Base-by-base conservation (phyloP, 2,888 invertebrate genomes). In the Flexamia atlantica region DNA sequence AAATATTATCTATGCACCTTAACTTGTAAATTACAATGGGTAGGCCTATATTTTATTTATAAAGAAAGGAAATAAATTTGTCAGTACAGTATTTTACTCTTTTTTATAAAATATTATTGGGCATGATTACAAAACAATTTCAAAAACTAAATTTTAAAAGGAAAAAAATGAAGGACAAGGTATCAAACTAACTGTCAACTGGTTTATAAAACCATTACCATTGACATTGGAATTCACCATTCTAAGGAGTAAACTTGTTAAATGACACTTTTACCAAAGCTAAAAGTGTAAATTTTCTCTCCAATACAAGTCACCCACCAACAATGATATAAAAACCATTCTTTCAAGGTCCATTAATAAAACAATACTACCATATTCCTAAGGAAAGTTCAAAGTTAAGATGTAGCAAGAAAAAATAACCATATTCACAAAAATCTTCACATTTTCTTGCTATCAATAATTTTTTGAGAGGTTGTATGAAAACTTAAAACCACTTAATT, bases 381-480 rank as follows among this genome's bases (percentile, higher is more conserved):
- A 17, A 10, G 28, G 60, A 60, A 25, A 60, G 14, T 30, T 68
- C 3, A 4, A 9, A 68, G 14, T 68, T 28, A 3, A 28, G 30
- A 17, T 30, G 30, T 32, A 14, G n/a, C 3, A 32, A 70, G 25
- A 1, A 32, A n/a, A n/a, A 36, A 32, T 40, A 20, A 30, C 42
- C n/a, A n/a, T 36, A 72, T 23, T 42, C 28, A 72, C 72, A 72
- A 72, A 40, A 42, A 10, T 72, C 23, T n/a, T 40, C 20, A 72
- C 17, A 36, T 40, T 72, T 72, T 72, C n/a, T 20, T 32, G 32
- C 64, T 10, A 70, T 32, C 70, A 32, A 32, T 50, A 32, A 25
- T 76, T 46, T 76, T 20, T 14, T 46, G 76, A 76, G 30, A 76
- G 76, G 76, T 76, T 76, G 76, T 76, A 76, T 46, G 25, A 36